phyloP scores from a whole-genome alignment of 2,888 invertebrate genomes.

The Andrena dorsata region DNA sequence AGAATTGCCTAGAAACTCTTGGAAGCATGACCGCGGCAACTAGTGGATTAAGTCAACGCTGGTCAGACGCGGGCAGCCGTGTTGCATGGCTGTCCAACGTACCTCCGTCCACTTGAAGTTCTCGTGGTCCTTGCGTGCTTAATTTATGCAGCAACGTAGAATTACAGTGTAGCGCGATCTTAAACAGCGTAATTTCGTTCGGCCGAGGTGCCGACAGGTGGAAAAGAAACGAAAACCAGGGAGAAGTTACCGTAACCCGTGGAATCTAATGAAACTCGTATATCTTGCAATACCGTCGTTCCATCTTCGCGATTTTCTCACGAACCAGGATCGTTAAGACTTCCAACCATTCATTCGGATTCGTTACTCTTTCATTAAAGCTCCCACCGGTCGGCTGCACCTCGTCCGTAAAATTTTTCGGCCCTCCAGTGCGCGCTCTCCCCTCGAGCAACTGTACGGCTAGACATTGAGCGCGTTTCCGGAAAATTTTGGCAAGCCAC shows the following conservation, averaged over 20 bases:
- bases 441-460: neutral
- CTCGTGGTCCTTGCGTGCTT: neutral
- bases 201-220: neutral
- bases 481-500: slow-evolving; percentile 57
- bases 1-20: neutral
- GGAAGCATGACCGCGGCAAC: neutral
- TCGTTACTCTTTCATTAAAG: slow-evolving; percentile 25
- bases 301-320: slow-evolving; percentile 1
- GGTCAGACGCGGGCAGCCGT: neutral
- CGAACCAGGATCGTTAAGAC: slow-evolving; percentile 8
- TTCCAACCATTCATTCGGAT: slow-evolving; percentile 18
- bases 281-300: slow-evolving; percentile 6
- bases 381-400: neutral
- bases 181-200: neutral
- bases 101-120: neutral
- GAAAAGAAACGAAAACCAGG: neutral
- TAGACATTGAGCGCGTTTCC: slow-evolving; percentile 7
- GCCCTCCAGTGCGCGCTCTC: neutral
- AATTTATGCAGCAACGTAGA: neutral
- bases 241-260: neutral
- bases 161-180: neutral
- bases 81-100: neutral
- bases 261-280: slow-evolving; percentile 30
- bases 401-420: slow-evolving; percentile 11
- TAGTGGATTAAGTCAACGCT: neutral